These are phyloP conservation scores for Marmota monax DNA, from an alignment of 2,113 vertebrate species.

Conservation along the genomic window DNA sequence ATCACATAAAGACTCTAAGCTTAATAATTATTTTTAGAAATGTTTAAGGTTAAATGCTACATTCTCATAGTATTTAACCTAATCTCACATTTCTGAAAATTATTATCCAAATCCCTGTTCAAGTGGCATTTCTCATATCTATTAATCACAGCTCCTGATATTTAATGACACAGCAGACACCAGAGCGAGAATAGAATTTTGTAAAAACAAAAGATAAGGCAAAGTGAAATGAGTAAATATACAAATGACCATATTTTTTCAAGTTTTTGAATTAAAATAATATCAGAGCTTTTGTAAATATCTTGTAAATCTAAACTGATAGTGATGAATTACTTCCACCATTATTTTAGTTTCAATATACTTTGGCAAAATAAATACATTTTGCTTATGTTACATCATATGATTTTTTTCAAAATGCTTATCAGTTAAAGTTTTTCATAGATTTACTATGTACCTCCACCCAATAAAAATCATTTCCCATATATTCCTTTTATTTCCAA, in stretches of 20 bases:
- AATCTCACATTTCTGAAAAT: neutral
- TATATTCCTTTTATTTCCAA: neutral
- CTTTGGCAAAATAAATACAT: constrained; percentile 9
- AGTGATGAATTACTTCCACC: neutral
- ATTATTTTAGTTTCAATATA: constrained; percentile 27
- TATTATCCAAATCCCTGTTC: neutral
- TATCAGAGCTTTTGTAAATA: neutral
- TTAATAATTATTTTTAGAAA: constrained; percentile 4
- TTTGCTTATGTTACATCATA: neutral
- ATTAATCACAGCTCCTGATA: neutral
- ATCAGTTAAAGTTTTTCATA: neutral
- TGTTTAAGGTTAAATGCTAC: neutral
- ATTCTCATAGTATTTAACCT: constrained; percentile 33
- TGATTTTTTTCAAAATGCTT: neutral
- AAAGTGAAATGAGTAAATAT: neutral
- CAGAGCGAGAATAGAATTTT: neutral
- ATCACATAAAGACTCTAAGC: neutral
- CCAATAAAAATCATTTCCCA: neutral
- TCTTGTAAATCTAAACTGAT: neutral
- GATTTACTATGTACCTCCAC: neutral
- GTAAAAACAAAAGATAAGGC: neutral
- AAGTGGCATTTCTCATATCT: neutral
- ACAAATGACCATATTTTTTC: neutral
- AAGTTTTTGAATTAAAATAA: neutral
- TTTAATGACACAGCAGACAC: neutral